phyloP scores from a whole-genome alignment of 2,113 vertebrate species.

The Rana temporaria region DNA sequence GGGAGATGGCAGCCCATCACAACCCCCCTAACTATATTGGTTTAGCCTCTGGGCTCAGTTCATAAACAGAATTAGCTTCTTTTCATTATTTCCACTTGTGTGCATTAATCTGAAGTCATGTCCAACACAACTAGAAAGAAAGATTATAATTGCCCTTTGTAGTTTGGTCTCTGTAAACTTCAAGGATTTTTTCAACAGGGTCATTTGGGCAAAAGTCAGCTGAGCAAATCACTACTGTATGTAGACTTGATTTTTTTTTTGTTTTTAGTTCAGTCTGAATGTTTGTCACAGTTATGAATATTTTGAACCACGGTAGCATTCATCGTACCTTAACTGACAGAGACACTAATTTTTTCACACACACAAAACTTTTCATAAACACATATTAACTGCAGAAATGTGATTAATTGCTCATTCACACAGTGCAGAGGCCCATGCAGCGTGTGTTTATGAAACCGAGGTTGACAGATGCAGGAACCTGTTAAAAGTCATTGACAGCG shows the following conservation, averaged over 20 bases:
- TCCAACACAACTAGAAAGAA: constrained; percentile 56
- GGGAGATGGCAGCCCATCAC: constrained; percentile 56
- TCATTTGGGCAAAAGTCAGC: constrained; percentile 43
- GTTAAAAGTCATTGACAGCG: too few species aligned
- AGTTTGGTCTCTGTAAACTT: constrained; percentile 50
- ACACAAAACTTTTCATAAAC: too few species aligned
- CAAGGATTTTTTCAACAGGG: constrained; percentile 46
- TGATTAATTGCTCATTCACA: too few species aligned
- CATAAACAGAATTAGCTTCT: constrained; percentile 59
- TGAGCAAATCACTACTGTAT: not conserved
- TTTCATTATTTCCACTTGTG: constrained; percentile 58
- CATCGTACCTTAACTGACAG: too few species aligned
- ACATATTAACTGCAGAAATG: too few species aligned
- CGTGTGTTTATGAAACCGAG: too few species aligned
- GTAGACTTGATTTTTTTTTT: constrained; percentile 1
- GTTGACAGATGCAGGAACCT: too few species aligned
- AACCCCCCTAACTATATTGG: constrained; percentile 58
- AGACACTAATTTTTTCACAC: too few species aligned
- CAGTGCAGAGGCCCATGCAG: too few species aligned
- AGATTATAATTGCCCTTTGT: constrained; percentile 58
- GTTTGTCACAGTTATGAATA: too few species aligned
- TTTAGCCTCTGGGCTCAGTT: constrained; percentile 58
- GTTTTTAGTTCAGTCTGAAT: not conserved
- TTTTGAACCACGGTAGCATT: too few species aligned
- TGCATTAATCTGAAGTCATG: constrained; percentile 56